These are phyloP conservation scores for Mormyrus hasselquistii DNA, from an alignment of 2,797 vertebrate genomes.

Conservation along the genomic window DNA sequence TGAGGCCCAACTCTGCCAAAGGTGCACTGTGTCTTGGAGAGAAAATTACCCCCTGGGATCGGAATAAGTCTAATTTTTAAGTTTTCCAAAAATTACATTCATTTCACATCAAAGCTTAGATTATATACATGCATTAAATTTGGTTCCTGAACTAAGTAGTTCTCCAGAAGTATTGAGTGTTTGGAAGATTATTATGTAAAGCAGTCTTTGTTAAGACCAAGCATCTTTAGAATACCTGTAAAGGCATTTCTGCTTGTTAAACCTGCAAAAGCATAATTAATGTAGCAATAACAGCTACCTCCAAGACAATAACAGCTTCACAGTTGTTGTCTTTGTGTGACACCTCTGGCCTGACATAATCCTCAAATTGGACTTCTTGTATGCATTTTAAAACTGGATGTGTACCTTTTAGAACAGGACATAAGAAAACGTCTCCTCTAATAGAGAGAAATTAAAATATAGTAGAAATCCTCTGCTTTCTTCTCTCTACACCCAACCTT, in stretches of 20 bases:
- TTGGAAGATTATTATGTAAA: conserved; percentile 19
- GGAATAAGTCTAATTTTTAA: conserved; percentile 1
- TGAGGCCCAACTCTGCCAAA: neutral
- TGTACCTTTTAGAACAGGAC: conserved; percentile 9
- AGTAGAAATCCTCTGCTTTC: conserved; percentile 21
- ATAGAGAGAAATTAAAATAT: conserved; percentile 23
- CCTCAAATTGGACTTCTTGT: conserved; percentile 21
- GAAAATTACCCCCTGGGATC: neutral
- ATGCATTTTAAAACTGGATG: neutral
- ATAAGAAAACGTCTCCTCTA: conserved; percentile 20
- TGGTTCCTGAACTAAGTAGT: conserved; percentile 21
- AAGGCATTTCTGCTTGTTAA: conserved; percentile 1
- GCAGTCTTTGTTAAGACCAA: conserved; percentile 24
- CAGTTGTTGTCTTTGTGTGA: conserved; percentile 9
- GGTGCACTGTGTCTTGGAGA: neutral
- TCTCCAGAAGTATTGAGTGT: conserved; percentile 16
- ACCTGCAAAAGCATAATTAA: conserved; percentile 12
- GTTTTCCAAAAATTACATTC: conserved; percentile 25
- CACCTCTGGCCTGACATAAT: conserved; percentile 21
- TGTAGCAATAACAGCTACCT: conserved; percentile 27
- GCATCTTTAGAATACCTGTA: conserved; percentile 12
- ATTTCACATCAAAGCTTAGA: conserved; percentile 30
- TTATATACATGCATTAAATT: conserved; percentile 40
- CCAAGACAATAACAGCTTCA: conserved; percentile 24
- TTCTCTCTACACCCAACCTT: conserved; percentile 23